A percentile compares a stretch with the other conserved stretches of the same genome.
Evolutionary conservation across 2,797 vertebrate species (phyloP).

Genomic region (Champsocephalus gunnari): DNA sequence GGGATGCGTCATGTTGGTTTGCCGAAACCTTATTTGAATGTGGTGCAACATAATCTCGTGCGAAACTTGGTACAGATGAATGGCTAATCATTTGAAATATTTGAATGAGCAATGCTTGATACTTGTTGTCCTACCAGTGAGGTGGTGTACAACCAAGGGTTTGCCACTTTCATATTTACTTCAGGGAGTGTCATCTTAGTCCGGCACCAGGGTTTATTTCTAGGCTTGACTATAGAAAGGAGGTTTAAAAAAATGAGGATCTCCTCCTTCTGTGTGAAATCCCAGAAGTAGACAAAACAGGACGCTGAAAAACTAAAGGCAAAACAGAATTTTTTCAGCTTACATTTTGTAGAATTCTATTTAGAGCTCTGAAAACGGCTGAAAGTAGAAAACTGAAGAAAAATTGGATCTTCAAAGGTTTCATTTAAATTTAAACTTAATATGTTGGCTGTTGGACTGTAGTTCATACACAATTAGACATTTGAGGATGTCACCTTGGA

Average conservation of each 20-base stretch:
- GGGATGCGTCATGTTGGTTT: slow-evolving; percentile 2
- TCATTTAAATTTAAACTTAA: neutral
- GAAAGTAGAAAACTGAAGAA: neutral
- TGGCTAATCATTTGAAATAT: slow-evolving; percentile 1
- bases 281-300: neutral
- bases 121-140: slow-evolving; percentile 37
- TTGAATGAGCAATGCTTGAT: slow-evolving; percentile 43
- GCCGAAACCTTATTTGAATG: slow-evolving; percentile 6
- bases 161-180: neutral
- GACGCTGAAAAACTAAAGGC: neutral
- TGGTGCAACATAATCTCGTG: neutral
- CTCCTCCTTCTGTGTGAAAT: neutral
- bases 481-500: neutral
- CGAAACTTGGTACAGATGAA: neutral
- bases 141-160: neutral
- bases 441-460: neutral
- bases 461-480: neutral
- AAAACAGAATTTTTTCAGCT: neutral
- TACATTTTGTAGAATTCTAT: neutral
- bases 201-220: neutral
- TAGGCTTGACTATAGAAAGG: neutral
- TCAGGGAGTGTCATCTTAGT: slow-evolving; percentile 25
- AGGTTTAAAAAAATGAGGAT: neutral
- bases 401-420: too few species aligned
- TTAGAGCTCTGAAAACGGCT: neutral